Evolutionary conservation across 2,113 vertebrate genomes (phyloP).

Genomic region (Beaufortia kweichowensis): DNA sequence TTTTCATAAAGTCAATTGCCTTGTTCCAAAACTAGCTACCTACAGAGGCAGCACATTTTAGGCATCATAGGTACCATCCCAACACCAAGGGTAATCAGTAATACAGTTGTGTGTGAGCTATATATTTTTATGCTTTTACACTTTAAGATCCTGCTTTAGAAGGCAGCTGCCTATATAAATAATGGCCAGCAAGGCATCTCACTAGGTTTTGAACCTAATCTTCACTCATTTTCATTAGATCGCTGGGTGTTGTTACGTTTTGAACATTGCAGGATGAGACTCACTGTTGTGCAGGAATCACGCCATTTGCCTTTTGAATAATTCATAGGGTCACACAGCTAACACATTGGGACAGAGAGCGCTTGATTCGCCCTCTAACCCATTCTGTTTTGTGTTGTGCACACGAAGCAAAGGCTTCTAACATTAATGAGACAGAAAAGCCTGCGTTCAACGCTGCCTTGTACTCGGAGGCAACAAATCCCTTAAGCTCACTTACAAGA

Average conservation of each 20-base stretch:
- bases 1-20: no score
- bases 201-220: background rate
- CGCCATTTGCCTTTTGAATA: conserved; percentile 59
- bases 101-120: no score
- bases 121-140: no score
- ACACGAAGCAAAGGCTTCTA: conserved; percentile 56
- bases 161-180: no score
- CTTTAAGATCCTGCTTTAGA: no score
- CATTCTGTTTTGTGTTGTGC: conserved; percentile 64
- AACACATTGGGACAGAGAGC: conserved; percentile 49
- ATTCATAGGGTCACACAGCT: conserved; percentile 65
- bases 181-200: no score
- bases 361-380: conserved; percentile 63
- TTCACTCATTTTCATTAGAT: background rate
- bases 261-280: conserved; percentile 22
- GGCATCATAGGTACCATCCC: no score
- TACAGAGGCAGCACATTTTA: no score
- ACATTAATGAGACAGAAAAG: conserved; percentile 67
- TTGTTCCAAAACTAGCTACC: no score
- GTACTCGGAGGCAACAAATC: conserved; percentile 62
- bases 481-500: conserved; percentile 59
- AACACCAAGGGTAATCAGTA: no score
- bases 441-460: conserved; percentile 58
- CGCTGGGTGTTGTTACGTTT: background rate
- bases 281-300: background rate